Evolutionary conservation across 2,888 invertebrate genomes (phyloP), one percentile per base, ranked within the genome.

Genomic region (Muscina levida): DNA sequence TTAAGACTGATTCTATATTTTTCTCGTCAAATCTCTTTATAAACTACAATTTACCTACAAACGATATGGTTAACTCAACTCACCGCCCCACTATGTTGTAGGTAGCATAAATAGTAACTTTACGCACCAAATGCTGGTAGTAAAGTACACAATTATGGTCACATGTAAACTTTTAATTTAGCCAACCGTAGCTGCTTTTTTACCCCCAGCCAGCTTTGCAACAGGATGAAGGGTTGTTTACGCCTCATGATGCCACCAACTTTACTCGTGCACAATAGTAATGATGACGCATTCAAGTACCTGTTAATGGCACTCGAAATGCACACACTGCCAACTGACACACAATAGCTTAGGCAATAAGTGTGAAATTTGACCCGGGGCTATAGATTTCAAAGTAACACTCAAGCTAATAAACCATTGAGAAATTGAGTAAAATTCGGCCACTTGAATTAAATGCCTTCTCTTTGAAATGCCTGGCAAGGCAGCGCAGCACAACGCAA

Each of bases 311-410:
- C 83, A 85, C 87, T 87, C 83, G 83, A 84, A 53, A 67, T 78
- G 83, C 59, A 84, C 77, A 78, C 76, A 73, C 42, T 66, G n/a
- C n/a, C 75, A 42, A 48, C 39, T 24, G 42, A 71, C 2, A 48
- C 57, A 74, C 57, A 19, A 19, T 51, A 26, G 42, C 74, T 48
- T 46, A 51, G 51, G 72, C 71, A 74, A 70, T 77, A 79, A 84
- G 85, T 85, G 85, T 87, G 88, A 88, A 89, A 89, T 88, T 86
- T 87, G 88, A 89, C 89, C 89, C 87, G 87, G 83, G 89, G 88
- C 88, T 89, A 87, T 88, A 87, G 84, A 87, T 89, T 89, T 87
- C 88, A 85, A 87, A 84, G 83, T 86, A 84, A 83, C 86, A 87
- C 87, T 88, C 86, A 85, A 88, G 85, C 86, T 84, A 81, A 81